These are phyloP conservation scores for Polypterus senegalus DNA, from an alignment of 2,113 vertebrate genomes.

Conservation along the genomic window DNA sequence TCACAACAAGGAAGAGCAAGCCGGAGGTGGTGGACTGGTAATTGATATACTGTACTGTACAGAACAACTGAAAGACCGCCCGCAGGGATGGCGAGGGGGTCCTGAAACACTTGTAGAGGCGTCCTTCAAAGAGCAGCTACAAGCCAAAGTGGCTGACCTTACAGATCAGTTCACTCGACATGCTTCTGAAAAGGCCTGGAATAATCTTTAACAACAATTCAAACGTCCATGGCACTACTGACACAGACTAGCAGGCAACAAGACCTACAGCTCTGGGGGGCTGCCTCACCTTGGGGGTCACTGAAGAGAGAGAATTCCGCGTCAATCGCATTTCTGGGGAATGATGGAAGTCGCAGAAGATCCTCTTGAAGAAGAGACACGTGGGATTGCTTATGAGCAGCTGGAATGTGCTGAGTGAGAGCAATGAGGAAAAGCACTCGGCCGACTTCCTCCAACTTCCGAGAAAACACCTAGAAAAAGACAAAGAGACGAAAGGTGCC, in stretches of 20 bases:
- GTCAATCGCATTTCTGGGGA: slow-evolving; percentile 88
- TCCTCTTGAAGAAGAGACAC: slow-evolving; percentile 96
- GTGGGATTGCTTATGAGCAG: slow-evolving; percentile 88
- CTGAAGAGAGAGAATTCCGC: slow-evolving; percentile 92
- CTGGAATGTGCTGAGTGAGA: slow-evolving; percentile 84
- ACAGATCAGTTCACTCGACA: too few relatives aligned
- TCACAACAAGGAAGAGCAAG: background rate
- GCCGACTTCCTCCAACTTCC: slow-evolving; percentile 92
- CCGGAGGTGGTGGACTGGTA: too few relatives aligned
- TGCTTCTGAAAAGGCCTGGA: too few relatives aligned
- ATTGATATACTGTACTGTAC: too few relatives aligned
- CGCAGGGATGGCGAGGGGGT: too few relatives aligned
- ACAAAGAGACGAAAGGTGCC: too few relatives aligned
- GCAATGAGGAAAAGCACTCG: slow-evolving; percentile 91
- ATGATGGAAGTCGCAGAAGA: slow-evolving; percentile 86
- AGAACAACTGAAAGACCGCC: too few relatives aligned
- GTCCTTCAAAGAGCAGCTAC: too few relatives aligned
- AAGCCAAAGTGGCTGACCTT: too few relatives aligned
- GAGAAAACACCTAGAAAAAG: slow-evolving; percentile 74
- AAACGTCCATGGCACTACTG: background rate
- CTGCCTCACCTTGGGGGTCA: slow-evolving; percentile 69
- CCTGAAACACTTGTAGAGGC: too few relatives aligned
- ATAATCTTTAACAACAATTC: too few relatives aligned
- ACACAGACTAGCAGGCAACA: too few relatives aligned
- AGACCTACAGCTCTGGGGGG: background rate